A percentile compares a stretch with the other conserved stretches of the same genome.
Evolutionary conservation across 2,888 invertebrate genomes (phyloP).

Genomic region (Leptothorax acervorum): DNA sequence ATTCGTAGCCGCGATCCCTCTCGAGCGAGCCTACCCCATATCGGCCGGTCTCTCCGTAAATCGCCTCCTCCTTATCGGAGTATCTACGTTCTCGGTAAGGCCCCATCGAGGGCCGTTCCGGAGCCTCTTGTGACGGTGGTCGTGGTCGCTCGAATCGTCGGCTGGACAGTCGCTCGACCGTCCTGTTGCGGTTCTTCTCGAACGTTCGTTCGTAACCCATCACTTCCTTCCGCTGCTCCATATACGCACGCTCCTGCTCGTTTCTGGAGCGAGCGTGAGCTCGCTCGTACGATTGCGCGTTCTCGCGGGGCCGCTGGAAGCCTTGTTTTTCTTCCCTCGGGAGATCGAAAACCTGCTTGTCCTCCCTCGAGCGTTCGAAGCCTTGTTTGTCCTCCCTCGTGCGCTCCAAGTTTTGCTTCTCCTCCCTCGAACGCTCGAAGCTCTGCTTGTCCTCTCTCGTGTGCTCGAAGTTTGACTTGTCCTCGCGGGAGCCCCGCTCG

Average conservation of each 20-base stretch:
- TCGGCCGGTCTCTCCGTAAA: conserved; percentile 81
- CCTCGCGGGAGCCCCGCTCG: conserved; percentile 61
- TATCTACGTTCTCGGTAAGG: conserved; percentile 79
- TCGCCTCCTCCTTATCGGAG: conserved; percentile 82
- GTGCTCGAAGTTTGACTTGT: conserved; percentile 61
- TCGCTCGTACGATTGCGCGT: conserved; percentile 64
- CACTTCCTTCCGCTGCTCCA: conserved; percentile 33
- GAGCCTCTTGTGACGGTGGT: conserved; percentile 83
- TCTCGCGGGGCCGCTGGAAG: conserved; percentile 71
- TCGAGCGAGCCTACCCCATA: conserved; percentile 74
- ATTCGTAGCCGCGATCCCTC: conserved; percentile 84
- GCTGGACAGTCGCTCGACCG: conserved; percentile 76
- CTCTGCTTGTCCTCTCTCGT: conserved; percentile 61
- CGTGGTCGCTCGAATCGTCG: conserved; percentile 82
- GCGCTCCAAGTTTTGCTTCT: conserved; percentile 70
- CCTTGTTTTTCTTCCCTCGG: conserved; percentile 67
- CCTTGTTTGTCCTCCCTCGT: conserved; percentile 67
- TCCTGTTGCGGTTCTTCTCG: conserved; percentile 80
- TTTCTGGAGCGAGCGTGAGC: conserved; percentile 2
- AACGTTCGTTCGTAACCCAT: conserved; percentile 73
- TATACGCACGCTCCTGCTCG: conserved; percentile 53
- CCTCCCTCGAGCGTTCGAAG: conserved; percentile 55
- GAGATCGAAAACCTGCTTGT: conserved; percentile 70
- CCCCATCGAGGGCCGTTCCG: conserved; percentile 79
- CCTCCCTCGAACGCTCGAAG: conserved; percentile 56